phyloP scores from a whole-genome alignment of 2,888 invertebrate genomes.

The Malacosoma neustria region DNA sequence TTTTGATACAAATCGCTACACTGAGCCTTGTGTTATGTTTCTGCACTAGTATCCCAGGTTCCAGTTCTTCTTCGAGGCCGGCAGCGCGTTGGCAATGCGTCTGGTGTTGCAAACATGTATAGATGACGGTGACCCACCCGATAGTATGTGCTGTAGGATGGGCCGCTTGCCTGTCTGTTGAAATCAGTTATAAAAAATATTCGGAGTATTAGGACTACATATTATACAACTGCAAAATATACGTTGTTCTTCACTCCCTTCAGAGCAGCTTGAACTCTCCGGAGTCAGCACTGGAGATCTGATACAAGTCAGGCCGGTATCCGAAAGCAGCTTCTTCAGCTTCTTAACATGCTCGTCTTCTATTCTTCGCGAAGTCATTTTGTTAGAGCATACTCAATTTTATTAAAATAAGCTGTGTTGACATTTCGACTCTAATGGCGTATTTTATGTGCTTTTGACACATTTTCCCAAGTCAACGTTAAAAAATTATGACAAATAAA shows the following conservation, averaged over 20 bases:
- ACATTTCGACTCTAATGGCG: background rate
- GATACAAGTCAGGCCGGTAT: constrained; percentile 41
- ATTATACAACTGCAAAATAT: too few relatives aligned
- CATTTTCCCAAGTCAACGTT: too few relatives aligned
- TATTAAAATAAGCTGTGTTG: background rate
- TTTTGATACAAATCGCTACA: too few relatives aligned
- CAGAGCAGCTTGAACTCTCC: constrained; percentile 15
- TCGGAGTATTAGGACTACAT: too few relatives aligned
- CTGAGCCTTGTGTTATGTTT: constrained; percentile 2
- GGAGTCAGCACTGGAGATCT: constrained; percentile 20
- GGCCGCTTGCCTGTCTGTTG: constrained; percentile 1
- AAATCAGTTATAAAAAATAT: background rate
- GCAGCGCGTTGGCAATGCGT: too few relatives aligned
- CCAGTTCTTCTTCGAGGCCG: too few relatives aligned
- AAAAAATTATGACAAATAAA: too few relatives aligned
- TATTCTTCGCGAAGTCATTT: constrained; percentile 39
- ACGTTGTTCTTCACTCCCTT: constrained; percentile 29
- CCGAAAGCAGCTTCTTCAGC: constrained; percentile 31
- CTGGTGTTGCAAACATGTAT: too few relatives aligned
- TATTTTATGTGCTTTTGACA: background rate
- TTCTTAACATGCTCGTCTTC: constrained; percentile 34
- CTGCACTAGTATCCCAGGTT: background rate
- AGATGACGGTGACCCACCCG: too few relatives aligned
- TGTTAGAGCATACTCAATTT: background rate
- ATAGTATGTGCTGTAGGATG: background rate